Base-by-base conservation (phyloP, 2,113 vertebrate species). In the Pimephales promelas region DNA sequence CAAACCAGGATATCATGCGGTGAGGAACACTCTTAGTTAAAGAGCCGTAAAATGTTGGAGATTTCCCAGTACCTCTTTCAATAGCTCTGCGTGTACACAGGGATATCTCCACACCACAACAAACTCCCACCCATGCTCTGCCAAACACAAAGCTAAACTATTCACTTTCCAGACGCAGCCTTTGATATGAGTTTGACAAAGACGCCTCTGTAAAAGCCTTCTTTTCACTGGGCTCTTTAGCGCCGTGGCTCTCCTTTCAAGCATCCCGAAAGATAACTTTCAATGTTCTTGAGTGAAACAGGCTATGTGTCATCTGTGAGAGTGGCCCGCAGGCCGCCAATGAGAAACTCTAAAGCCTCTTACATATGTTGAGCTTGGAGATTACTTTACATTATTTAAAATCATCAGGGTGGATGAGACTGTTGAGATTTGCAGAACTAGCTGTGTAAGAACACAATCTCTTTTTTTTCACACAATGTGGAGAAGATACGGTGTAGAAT, bases 111-210 rank as follows among this genome's bases (percentile, higher is more conserved):
- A 59, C 54, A 40, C 31, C 43, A 86, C 84, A 88, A 82, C 73
- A 86, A 86, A 90, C 88, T 61, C 89, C 83, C 89, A 79, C 89
- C 85, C 89, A 89, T 88, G 28, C 71, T 18, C 61, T 40, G 52
- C 22, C 26, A 70, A 85, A 91, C 87, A 92, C 90, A 93, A 92
- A 90, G 90, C 79, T 31, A 79, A 86, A 85, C 86, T 87, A 73
- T 90, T 91, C 88, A 87, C 86, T 91, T 87, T 90, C 88, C 83
- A 89, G 88, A 82, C 88, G 18, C 31, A 68, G 85, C 89, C 86
- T 94, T 92, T 93, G 91, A 93, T 91, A 91, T 89, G 84, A 81
- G 85, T 64, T 85, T 79, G 86, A 94, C 93, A 94, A 94, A 92
- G 80, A 86, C 86, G 78, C 57, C 78, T 77, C 89, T 92, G 28